phyloP scores from a whole-genome alignment of 2,797 vertebrate genomes.

The Gephyroberyx darwinii region DNA sequence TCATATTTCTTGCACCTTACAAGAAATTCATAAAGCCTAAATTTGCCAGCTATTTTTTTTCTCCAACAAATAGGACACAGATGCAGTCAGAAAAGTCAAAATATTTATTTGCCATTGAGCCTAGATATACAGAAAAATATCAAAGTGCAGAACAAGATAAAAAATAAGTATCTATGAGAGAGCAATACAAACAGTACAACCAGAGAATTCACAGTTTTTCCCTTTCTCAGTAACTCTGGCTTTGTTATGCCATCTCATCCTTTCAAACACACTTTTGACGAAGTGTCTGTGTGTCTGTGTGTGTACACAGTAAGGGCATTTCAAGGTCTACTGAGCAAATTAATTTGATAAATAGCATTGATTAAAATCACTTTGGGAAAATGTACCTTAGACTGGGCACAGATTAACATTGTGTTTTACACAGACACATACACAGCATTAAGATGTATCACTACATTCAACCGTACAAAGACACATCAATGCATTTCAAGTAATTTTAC shows the following conservation, averaged over 20 bases:
- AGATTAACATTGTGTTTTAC: neutral
- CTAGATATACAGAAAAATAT: constrained; percentile 39
- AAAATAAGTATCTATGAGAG: constrained; percentile 27
- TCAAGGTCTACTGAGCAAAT: neutral
- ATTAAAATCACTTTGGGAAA: constrained; percentile 2
- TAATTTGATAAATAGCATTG: neutral
- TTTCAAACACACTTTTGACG: constrained; percentile 10
- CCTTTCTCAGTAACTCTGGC: constrained; percentile 4
- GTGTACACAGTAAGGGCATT: neutral
- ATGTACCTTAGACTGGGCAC: neutral
- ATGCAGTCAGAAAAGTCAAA: constrained; percentile 24
- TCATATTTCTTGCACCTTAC: too few relatives aligned
- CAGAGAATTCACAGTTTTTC: constrained; percentile 46
- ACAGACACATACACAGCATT: constrained; percentile 5
- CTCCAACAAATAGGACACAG: neutral
- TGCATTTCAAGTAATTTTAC: constrained; percentile 53
- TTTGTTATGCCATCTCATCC: constrained; percentile 5
- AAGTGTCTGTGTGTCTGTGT: constrained; percentile 2
- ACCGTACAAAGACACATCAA: constrained; percentile 16
- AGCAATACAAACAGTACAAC: constrained; percentile 32
- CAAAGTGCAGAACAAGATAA: constrained; percentile 22
- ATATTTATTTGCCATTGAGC: constrained; percentile 54
- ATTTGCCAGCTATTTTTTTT: neutral
- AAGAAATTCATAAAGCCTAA: rapidly evolving
- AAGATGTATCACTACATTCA: constrained; percentile 19